These are phyloP conservation scores for Phalangium opilio DNA, from an alignment of 2,888 invertebrate genomes.

Conservation along the genomic window DNA sequence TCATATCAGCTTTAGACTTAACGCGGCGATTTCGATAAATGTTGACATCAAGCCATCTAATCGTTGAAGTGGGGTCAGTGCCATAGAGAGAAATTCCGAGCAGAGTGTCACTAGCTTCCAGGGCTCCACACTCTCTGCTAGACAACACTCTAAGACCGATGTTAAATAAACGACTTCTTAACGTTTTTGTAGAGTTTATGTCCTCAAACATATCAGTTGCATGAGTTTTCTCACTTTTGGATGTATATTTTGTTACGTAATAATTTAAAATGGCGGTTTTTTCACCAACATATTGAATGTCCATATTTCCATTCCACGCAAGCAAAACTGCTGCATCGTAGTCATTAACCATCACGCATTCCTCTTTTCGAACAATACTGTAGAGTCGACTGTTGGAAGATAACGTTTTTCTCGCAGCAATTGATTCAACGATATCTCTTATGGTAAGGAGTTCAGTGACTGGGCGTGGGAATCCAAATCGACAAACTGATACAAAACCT, in stretches of 20 bases:
- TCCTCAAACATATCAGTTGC: background rate
- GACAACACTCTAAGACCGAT: background rate
- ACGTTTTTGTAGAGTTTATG: too few species aligned
- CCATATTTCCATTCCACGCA: constrained; percentile 1
- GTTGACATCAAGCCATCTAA: background rate
- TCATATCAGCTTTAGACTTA: background rate
- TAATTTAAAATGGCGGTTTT: background rate
- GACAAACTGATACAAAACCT: background rate
- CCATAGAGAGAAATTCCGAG: background rate
- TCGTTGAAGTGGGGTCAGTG: background rate
- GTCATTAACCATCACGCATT: background rate
- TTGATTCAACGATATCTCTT: too few species aligned
- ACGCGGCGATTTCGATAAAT: background rate
- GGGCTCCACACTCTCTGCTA: constrained; percentile 1
- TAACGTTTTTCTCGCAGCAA: background rate
- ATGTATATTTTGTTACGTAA: background rate
- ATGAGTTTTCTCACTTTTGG: background rate
- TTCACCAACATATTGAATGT: constrained; percentile 2
- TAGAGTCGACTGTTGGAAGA: too few species aligned
- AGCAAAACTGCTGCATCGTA: background rate
- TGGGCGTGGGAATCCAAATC: too few species aligned
- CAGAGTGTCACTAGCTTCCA: constrained; percentile 1
- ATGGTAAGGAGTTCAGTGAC: too few species aligned
- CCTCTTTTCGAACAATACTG: too few species aligned
- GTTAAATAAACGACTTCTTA: background rate